Percentiles rank a stretch among this genome's conserved stretches.
These are phyloP conservation scores for Todiramphus chloris DNA, from an alignment of 2,113 vertebrate genomes.

Conservation along the genomic window DNA sequence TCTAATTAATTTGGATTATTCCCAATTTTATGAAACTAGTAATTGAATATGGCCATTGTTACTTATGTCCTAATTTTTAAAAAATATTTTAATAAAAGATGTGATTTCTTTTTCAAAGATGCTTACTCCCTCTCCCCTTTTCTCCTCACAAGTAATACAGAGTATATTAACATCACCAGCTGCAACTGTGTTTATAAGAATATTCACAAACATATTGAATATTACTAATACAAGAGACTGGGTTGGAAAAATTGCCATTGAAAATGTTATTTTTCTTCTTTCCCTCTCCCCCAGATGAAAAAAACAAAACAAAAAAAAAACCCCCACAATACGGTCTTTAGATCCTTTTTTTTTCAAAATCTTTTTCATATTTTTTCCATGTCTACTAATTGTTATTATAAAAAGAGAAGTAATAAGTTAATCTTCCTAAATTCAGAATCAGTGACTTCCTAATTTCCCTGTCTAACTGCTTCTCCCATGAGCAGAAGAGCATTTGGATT, in stretches of 20 bases:
- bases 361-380: not conserved
- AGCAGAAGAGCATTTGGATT: not conserved
- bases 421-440: not conserved
- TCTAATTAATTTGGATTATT: not conserved
- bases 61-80: not conserved
- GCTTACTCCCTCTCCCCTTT: not conserved
- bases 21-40: not conserved
- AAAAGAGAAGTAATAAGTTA: not conserved
- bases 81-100: not conserved
- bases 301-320: not conserved
- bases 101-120: not conserved
- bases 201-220: not conserved
- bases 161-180: not conserved
- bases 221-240: not conserved
- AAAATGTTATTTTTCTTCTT: not conserved
- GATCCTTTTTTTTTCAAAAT: not conserved
- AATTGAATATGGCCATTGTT: not conserved
- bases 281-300: not conserved
- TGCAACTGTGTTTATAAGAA: not conserved
- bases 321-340: not conserved
- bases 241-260: not conserved
- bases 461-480: not conserved
- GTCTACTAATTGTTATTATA: not conserved
- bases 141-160: not conserved
- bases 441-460: not conserved